These are phyloP conservation scores for Vicugna pacos DNA, from an alignment of 2,113 vertebrate genomes.

Conservation along the genomic window DNA sequence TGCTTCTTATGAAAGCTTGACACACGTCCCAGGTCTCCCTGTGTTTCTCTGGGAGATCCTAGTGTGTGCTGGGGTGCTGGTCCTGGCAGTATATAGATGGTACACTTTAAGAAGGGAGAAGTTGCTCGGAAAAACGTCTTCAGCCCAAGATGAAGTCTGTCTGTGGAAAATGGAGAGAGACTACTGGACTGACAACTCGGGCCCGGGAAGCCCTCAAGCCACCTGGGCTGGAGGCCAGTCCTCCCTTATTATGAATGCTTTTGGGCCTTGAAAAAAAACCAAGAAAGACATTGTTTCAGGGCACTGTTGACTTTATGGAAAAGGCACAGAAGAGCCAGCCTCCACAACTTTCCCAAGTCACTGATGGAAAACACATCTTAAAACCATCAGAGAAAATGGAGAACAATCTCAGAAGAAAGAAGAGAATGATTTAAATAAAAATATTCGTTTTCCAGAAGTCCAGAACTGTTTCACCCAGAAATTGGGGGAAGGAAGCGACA, in stretches of 20 bases:
- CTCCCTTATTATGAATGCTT: neutral
- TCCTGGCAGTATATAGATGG: neutral
- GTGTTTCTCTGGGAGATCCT: neutral
- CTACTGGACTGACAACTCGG: neutral
- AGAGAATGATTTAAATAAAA: neutral
- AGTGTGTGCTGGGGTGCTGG: too few relatives aligned
- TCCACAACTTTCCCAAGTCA: neutral
- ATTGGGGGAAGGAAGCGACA: neutral
- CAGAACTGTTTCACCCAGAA: neutral
- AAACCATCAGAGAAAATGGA: neutral
- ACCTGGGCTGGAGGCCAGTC: neutral
- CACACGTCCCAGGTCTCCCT: neutral
- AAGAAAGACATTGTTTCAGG: neutral
- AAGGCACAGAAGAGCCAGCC: neutral
- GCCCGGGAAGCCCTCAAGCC: too few relatives aligned
- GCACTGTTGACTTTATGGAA: neutral
- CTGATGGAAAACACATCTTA: neutral
- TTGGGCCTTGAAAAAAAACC: rapidly evolving
- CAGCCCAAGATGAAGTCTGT: neutral
- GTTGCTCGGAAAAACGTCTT: neutral
- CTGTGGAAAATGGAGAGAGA: too few relatives aligned
- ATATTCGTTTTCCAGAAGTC: neutral
- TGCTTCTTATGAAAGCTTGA: too few relatives aligned
- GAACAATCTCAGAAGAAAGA: neutral
- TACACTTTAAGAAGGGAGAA: too few relatives aligned